phyloP scores from a whole-genome alignment of 2,888 invertebrate genomes.

The Drosophila macrospina region DNA sequence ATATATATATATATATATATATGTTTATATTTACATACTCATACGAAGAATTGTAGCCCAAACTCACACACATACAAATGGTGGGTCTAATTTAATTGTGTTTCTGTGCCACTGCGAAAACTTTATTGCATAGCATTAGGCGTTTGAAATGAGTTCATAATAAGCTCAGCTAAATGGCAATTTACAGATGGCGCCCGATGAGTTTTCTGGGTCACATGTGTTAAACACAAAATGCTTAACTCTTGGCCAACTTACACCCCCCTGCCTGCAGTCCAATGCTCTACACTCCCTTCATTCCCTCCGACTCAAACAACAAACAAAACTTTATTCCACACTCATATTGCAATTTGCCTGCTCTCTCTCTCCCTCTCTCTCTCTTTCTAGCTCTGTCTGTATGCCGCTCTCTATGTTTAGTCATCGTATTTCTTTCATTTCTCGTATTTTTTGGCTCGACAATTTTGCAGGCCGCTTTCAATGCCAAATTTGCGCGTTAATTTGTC shows the following conservation, averaged over 20 bases:
- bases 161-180: conserved; percentile 51
- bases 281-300: neutral
- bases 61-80: too few relatives aligned
- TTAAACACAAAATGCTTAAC: conserved; percentile 67
- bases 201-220: conserved; percentile 65
- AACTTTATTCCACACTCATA: conserved; percentile 55
- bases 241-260: conserved; percentile 38
- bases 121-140: conserved; percentile 46
- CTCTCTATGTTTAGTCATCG: conserved; percentile 1
- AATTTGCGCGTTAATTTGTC: conserved; percentile 66
- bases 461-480: conserved; percentile 46
- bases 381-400: conserved; percentile 1
- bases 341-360: conserved; percentile 44
- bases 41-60: neutral
- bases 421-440: conserved; percentile 11
- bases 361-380: neutral
- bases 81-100: conserved; percentile 64
- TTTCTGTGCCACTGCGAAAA: conserved; percentile 51
- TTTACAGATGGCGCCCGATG: conserved; percentile 38
- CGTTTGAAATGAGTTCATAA: conserved; percentile 69
- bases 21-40: conserved; percentile 12
- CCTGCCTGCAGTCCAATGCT: too few relatives aligned
- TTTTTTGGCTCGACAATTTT: conserved; percentile 29
- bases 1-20: conserved; percentile 9
- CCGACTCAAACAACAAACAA: conserved; percentile 8